phyloP scores from a whole-genome alignment of 2,113 vertebrate species.

The Thalassarche chlororhynchos region DNA sequence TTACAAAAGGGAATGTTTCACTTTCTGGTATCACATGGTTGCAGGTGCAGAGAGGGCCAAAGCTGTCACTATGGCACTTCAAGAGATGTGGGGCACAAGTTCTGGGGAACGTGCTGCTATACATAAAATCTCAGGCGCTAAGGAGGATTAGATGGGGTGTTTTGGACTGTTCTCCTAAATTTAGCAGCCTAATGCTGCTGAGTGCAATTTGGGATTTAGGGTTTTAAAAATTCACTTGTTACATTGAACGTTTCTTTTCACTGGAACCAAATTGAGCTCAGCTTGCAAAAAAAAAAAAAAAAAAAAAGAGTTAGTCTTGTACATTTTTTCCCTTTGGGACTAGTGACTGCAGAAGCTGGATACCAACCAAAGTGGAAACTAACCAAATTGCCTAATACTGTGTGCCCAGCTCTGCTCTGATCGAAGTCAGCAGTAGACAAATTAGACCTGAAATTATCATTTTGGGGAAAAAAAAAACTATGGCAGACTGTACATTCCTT shows the following conservation, averaged over 20 bases:
- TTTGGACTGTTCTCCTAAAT: neutral
- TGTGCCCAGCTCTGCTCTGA: neutral
- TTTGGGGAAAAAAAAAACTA: neutral
- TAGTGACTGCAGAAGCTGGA: neutral
- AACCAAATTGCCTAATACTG: neutral
- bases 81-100: neutral
- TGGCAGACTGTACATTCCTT: neutral
- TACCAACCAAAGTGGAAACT: neutral
- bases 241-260: neutral
- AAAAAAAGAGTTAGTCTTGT: neutral
- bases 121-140: neutral
- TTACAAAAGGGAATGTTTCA: neutral
- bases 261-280: neutral
- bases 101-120: neutral
- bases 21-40: neutral
- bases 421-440: neutral
- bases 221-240: neutral
- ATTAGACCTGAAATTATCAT: conserved; percentile 10
- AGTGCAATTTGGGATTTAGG: neutral
- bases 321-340: neutral
- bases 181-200: neutral
- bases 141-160: neutral
- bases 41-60: neutral
- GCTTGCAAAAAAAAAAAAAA: neutral
- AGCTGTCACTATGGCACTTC: neutral